A percentile compares a stretch with the other conserved stretches of the same genome.
phyloP scores from a whole-genome alignment of 1,140 invertebrate species.

The Zophobas atratus region DNA sequence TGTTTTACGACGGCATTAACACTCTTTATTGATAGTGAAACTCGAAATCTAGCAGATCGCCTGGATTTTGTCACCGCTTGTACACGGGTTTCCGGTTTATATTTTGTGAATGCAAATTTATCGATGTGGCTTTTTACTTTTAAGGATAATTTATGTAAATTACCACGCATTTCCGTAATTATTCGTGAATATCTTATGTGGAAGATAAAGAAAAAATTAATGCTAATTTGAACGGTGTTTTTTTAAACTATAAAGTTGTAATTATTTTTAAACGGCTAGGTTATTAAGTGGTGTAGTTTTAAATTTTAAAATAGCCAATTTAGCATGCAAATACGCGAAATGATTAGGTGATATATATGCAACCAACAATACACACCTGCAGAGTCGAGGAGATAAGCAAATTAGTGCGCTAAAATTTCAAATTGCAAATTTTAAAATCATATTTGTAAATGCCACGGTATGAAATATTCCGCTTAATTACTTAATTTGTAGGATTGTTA shows the following conservation, averaged over 20 bases:
- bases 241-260: slow-evolving; percentile 36
- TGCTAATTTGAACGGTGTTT: slow-evolving; percentile 51
- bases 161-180: slow-evolving; percentile 30
- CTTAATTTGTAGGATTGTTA: too few relatives aligned
- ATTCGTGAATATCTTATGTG: slow-evolving; percentile 2
- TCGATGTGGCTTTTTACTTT: slow-evolving; percentile 28
- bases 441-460: too few relatives aligned
- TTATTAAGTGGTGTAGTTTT: neutral
- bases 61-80: slow-evolving; percentile 1
- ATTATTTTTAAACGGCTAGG: neutral
- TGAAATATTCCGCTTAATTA: too few relatives aligned
- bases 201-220: slow-evolving; percentile 25
- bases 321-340: neutral
- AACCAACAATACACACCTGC: neutral
- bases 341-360: neutral
- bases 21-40: slow-evolving; percentile 1
- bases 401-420: too few relatives aligned
- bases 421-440: too few relatives aligned
- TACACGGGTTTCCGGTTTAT: slow-evolving; percentile 17
- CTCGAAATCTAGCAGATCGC: neutral
- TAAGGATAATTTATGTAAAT: slow-evolving; percentile 40
- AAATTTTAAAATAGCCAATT: neutral
- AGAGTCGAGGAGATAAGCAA: too few relatives aligned
- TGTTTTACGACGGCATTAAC: neutral
- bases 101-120: slow-evolving; percentile 38